Conservation (phyloP, 2,888 invertebrate species). For the Lamproptera curius region DNA sequence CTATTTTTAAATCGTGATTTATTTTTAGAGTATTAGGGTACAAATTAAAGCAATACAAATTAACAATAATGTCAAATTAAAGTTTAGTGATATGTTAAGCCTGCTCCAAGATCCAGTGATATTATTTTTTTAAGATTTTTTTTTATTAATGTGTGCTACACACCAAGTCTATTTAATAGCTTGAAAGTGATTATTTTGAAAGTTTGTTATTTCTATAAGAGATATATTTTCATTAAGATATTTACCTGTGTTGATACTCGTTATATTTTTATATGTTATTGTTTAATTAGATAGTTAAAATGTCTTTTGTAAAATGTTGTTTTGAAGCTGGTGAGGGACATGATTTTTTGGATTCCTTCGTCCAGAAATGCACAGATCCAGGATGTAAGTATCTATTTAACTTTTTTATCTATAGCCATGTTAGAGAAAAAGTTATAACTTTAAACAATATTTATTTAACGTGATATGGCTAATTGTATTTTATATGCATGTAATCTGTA, state of each 20-base stretch:
- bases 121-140: conserved; percentile 6
- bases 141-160: conserved; percentile 10
- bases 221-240: conserved; percentile 1
- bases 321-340: conserved; percentile 86
- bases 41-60: conserved; percentile 24
- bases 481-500: no score
- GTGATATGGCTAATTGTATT: no score
- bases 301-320: conserved; percentile 88
- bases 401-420: no score
- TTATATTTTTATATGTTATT: conserved; percentile 22
- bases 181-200: conserved; percentile 8
- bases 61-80: conserved; percentile 11
- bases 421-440: no score
- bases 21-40: conserved; percentile 20
- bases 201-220: conserved; percentile 5
- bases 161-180: conserved; percentile 5
- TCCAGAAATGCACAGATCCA: conserved; percentile 89
- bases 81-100: conserved; percentile 11
- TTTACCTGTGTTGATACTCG: conserved; percentile 16
- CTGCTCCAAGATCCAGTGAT: conserved; percentile 8
- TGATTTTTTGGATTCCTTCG: conserved; percentile 85
- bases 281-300: conserved; percentile 34
- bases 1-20: conserved; percentile 31
- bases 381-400: conserved; percentile 91
- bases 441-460: no score